phyloP scores from a whole-genome alignment of 2,113 vertebrate species.

The Ptilonorhynchus violaceus region DNA sequence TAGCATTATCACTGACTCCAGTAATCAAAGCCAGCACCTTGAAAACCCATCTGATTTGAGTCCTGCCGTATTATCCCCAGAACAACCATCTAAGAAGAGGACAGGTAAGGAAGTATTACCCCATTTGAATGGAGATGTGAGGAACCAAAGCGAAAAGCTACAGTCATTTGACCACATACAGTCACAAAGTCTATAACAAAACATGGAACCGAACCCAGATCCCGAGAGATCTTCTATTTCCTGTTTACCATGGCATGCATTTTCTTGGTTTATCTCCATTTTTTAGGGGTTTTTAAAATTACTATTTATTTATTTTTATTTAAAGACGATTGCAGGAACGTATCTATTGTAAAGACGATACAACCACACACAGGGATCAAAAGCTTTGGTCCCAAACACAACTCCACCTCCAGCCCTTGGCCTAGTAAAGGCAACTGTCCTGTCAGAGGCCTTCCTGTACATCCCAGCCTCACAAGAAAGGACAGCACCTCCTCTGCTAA shows the following conservation, averaged over 20 bases:
- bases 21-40: not conserved
- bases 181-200: not conserved
- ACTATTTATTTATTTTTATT: not conserved
- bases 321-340: not conserved
- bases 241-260: not conserved
- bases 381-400: not conserved
- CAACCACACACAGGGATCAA: not conserved
- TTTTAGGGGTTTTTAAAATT: not conserved
- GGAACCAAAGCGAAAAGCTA: not conserved
- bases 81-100: not conserved
- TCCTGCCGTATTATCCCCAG: not conserved
- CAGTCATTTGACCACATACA: rapidly evolving
- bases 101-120: not conserved
- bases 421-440: not conserved
- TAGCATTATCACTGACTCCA: not conserved
- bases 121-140: not conserved
- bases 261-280: not conserved
- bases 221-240: not conserved
- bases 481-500: not conserved
- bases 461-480: not conserved
- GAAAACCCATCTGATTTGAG: not conserved
- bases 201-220: not conserved
- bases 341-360: too few species aligned
- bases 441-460: not conserved
- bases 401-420: not conserved